Base-by-base conservation (phyloP, 1,140 invertebrate species). In the Drosophila bipectinata region DNA sequence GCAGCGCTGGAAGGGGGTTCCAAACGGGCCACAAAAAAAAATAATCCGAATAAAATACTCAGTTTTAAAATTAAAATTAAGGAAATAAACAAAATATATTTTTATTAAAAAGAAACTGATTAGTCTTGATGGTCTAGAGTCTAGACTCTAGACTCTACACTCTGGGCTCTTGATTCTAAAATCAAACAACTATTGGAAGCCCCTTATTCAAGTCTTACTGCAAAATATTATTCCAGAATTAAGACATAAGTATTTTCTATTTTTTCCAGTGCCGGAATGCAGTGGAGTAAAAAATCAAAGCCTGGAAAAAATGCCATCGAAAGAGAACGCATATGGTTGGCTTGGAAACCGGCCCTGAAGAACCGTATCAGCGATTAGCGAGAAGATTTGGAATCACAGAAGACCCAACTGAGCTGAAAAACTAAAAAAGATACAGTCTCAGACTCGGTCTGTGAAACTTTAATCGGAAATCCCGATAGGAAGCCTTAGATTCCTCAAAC, bases 261-360 rank as follows among this genome's bases (percentile, higher is more conserved):
- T 24, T 54, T 56, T 64, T 49, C 6, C 15, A 48, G 62, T 64
- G 62, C 24, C 3, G 9, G 48, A 24, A 7, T 63, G 61, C 61
- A 57, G 30, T 26, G 14, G 4, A 26, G 44, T 30, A 59, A 37
- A 44, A 34, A 55, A 54, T 32, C 14, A 30, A 7, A 54, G 32
- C 34, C 10, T 8, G 6, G 9, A 21, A 63, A 14, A 64, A 61
- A 62, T 24, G 30, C 1, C 24, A 32, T 1, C 5, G 8, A 32
- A 51, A 52, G n/a, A 67, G 32, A 51, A 39, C 60, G 18, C 44
- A 34, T 59, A 9, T 28, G 41, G 61, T 21, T 60, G 44, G 56
- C 24, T 63, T 52, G 51, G 47, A 67, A 52, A 21, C 34, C 34
- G 45, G 15, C 12, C 15, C 18, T 39, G 32, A n/a, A 44, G 28